These are phyloP conservation scores for Stegastes partitus DNA, from an alignment of 2,113 vertebrate genomes.

Conservation along the genomic window DNA sequence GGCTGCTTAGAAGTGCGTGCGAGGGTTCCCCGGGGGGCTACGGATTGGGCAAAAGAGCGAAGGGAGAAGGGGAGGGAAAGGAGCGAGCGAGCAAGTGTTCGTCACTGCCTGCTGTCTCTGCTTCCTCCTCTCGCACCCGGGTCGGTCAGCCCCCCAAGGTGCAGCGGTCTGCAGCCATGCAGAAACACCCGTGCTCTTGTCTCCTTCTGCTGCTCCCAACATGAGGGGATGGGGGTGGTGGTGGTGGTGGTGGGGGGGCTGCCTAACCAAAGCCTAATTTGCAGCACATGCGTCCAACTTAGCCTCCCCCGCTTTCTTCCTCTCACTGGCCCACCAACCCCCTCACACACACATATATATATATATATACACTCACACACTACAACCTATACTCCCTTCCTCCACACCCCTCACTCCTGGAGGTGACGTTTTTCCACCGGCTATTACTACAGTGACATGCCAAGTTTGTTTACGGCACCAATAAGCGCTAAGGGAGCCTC, in stretches of 20 bases:
- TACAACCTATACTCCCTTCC: conserved; percentile 23
- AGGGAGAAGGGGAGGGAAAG: conserved; percentile 18
- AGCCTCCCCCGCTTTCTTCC: conserved; percentile 32
- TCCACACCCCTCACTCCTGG: conserved; percentile 41
- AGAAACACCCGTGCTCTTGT: conserved; percentile 66
- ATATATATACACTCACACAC: conserved; percentile 13
- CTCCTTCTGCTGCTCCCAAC: conserved; percentile 44
- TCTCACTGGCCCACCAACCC: conserved; percentile 17
- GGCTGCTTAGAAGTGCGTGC: conserved; percentile 75
- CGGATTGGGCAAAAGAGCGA: conserved; percentile 44
- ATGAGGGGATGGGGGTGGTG: too few species aligned
- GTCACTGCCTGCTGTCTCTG: conserved; percentile 44
- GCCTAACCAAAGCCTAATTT: conserved; percentile 66
- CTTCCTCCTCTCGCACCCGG: conserved; percentile 56
- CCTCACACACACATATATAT: neutral
- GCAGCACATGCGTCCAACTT: conserved; percentile 69
- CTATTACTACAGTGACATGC: conserved; percentile 65
- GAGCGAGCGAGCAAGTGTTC: conserved; percentile 45
- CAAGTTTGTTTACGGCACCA: conserved; percentile 54
- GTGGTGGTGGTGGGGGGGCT: too few species aligned
- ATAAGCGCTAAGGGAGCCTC: conserved; percentile 39
- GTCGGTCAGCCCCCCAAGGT: conserved; percentile 68
- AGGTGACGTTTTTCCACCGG: conserved; percentile 71
- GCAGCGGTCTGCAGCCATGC: conserved; percentile 68
- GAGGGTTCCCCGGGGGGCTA: conserved; percentile 56